Percentiles rank a stretch among this genome's conserved stretches.
These are phyloP conservation scores for Paralichthys olivaceus DNA, from an alignment of 2,113 vertebrate genomes.

Conservation along the genomic window DNA sequence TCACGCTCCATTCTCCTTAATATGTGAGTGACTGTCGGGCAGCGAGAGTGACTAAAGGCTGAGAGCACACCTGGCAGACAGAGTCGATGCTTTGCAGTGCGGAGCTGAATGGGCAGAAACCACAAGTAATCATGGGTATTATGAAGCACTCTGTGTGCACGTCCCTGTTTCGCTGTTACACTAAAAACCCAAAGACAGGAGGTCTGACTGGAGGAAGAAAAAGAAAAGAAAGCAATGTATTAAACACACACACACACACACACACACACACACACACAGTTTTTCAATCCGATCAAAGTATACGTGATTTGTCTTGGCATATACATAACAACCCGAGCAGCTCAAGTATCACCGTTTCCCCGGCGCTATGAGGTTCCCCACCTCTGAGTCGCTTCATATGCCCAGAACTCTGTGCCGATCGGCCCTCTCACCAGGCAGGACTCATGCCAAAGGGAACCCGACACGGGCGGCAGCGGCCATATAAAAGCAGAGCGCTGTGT, in stretches of 20 bases:
- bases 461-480: constrained; percentile 57
- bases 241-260: constrained; percentile 7
- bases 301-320: constrained; percentile 67
- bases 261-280: constrained; percentile 13
- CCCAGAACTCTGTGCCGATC: constrained; percentile 31
- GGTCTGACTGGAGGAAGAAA: constrained; percentile 68
- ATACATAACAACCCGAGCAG: constrained; percentile 50
- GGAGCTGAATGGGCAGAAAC: constrained; percentile 68
- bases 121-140: constrained; percentile 77
- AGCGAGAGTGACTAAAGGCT: constrained; percentile 31
- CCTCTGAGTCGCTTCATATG: constrained; percentile 36
- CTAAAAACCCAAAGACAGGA: constrained; percentile 75
- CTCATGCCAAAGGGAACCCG: constrained; percentile 57
- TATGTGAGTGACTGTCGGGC: not conserved
- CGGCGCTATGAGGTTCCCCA: constrained; percentile 33
- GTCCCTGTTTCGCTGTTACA: constrained; percentile 54
- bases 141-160: constrained; percentile 64
- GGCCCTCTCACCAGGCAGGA: constrained; percentile 51
- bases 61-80: constrained; percentile 74
- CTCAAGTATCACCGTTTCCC: constrained; percentile 61
- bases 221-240: constrained; percentile 79
- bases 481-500: constrained; percentile 61
- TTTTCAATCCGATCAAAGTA: constrained; percentile 58
- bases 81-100: constrained; percentile 49
- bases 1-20: constrained; percentile 18